These are phyloP conservation scores for Dicentrarchus labrax DNA, from an alignment of 2,113 vertebrate genomes.

Conservation along the genomic window DNA sequence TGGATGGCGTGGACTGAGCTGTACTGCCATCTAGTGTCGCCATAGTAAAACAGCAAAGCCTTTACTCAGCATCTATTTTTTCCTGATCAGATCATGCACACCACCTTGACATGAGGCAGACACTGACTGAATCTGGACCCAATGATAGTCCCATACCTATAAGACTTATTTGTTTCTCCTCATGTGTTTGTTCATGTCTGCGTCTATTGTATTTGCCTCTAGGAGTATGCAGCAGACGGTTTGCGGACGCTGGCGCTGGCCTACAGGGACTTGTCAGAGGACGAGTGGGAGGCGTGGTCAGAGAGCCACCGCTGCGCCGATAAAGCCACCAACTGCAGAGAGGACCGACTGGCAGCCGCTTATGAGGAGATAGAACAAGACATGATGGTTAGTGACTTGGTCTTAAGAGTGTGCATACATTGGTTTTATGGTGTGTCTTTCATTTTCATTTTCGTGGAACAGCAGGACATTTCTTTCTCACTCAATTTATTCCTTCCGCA, in stretches of 20 bases:
- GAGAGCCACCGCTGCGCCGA: slow-evolving; percentile 84
- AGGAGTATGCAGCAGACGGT: slow-evolving; percentile 76
- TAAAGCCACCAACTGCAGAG: slow-evolving; percentile 84
- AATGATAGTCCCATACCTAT: neutral
- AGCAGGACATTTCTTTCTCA: neutral
- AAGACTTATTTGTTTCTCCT: neutral
- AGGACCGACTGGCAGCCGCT: slow-evolving; percentile 89
- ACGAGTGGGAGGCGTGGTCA: slow-evolving; percentile 90
- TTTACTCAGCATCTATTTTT: neutral
- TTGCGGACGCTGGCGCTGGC: slow-evolving; percentile 91
- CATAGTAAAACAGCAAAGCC: neutral
- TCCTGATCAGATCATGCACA: neutral
- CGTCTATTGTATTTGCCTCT: neutral
- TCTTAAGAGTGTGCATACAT: neutral
- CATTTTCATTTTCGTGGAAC: neutral
- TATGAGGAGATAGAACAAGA: slow-evolving; percentile 94
- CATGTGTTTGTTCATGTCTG: neutral
- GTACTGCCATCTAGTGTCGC: slow-evolving; percentile 71
- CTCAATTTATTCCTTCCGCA: neutral
- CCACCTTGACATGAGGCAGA: neutral
- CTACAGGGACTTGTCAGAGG: slow-evolving; percentile 92
- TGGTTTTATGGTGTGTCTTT: neutral
- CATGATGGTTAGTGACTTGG: slow-evolving; percentile 87
- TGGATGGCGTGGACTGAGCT: neutral
- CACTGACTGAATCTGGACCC: neutral